Percentiles rank a stretch among this genome's conserved stretches.
Conservation (phyloP, 2,797 vertebrate species). For the Phoxinus dragarum region DNA sequence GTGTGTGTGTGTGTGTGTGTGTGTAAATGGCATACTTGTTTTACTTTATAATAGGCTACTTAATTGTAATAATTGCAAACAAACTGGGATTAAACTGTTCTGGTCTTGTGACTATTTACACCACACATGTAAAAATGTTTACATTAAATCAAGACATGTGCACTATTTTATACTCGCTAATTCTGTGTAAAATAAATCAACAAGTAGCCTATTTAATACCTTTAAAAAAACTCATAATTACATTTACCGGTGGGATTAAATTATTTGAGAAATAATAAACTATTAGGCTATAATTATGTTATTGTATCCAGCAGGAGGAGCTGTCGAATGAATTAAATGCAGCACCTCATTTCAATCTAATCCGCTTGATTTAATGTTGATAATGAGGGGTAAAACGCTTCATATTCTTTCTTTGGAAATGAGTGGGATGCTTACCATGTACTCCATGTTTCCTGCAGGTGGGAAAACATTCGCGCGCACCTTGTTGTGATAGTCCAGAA, state of each 20-base stretch:
- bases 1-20: no score
- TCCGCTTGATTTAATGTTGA: not conserved
- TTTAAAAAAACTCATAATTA: not conserved
- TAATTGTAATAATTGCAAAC: not conserved
- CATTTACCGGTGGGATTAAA: not conserved
- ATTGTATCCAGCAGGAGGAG: constrained; percentile 47
- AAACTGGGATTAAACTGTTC: not conserved
- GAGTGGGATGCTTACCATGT: constrained; percentile 82
- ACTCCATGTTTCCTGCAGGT: constrained; percentile 92
- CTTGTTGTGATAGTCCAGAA: constrained; percentile 91
- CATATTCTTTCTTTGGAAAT: not conserved
- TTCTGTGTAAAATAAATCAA: not conserved
- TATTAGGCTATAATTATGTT: not conserved
- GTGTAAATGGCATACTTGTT: not conserved
- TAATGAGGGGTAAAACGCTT: not conserved
- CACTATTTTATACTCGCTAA: not conserved
- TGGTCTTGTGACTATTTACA: not conserved
- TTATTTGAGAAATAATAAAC: no score
- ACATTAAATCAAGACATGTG: not conserved
- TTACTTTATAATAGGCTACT: not conserved
- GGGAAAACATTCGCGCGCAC: constrained; percentile 89
- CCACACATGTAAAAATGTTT: not conserved
- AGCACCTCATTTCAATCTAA: not conserved
- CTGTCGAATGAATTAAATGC: not conserved
- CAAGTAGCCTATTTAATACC: not conserved